A percentile compares a stretch with the other conserved stretches of the same genome.
These are phyloP conservation scores for Drosophila peninsularis DNA, from an alignment of 2,888 invertebrate species.

Conservation along the genomic window DNA sequence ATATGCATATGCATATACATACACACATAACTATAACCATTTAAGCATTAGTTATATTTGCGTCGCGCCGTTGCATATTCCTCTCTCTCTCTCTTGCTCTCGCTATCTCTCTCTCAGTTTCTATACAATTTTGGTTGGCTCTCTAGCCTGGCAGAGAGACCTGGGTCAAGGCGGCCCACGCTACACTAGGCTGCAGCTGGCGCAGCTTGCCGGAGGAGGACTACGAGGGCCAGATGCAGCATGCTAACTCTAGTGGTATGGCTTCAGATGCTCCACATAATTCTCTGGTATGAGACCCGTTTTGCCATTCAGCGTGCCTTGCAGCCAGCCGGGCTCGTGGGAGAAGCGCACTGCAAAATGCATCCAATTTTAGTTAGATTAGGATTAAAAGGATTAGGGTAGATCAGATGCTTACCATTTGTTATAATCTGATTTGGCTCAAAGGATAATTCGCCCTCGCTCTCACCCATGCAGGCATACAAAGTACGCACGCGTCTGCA, in stretches of 20 bases:
- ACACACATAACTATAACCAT: constrained; percentile 24
- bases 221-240: neutral
- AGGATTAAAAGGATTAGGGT: neutral
- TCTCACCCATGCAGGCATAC: constrained; percentile 98
- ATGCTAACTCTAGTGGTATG: constrained; percentile 72
- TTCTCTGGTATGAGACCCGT: constrained; percentile 97
- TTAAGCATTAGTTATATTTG: constrained; percentile 41
- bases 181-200: constrained; percentile 20
- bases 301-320: constrained; percentile 96
- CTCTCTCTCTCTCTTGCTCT: constrained; percentile 8
- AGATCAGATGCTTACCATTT: constrained; percentile 88
- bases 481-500: constrained; percentile 94
- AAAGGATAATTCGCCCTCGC: constrained; percentile 98
- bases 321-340: constrained; percentile 98
- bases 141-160: neutral
- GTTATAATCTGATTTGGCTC: constrained; percentile 99
- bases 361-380: too few species aligned
- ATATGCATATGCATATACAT: constrained; percentile 25
- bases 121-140: constrained; percentile 53
- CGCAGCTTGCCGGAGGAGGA: neutral
- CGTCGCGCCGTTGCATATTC: constrained; percentile 14
- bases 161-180: constrained; percentile 36
- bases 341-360: constrained; percentile 91
- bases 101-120: neutral
- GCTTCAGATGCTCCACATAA: constrained; percentile 91